Base-by-base conservation (phyloP, 2,888 invertebrate genomes). In the Spodoptera exigua region DNA sequence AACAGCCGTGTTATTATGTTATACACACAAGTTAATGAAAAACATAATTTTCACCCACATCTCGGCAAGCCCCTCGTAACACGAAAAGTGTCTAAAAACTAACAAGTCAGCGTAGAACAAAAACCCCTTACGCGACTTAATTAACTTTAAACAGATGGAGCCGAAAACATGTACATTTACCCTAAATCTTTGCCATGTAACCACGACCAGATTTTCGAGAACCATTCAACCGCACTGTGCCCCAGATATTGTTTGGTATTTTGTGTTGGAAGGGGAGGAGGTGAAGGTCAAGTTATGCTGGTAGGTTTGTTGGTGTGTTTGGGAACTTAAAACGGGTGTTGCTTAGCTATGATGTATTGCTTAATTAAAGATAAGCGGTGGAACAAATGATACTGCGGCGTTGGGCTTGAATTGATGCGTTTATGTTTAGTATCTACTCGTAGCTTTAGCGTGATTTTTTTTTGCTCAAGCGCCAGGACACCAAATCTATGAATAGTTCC, bases 271-370 rank as follows among this genome's bases (percentile, higher is more conserved):
- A 3, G 16, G 32, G 12, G 53, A 41, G 56, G 36, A 10, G 45
- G 40, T 44, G 49, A 5, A 54, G 59, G 12, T 51, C 63, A n/a
- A 32, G 4, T 44, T 59, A 57, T n/a, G 39, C 21, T 58, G 69
- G 63, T 52, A n/a, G 57, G 12, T 61, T 47, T 47, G 53, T 71
- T 53, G 61, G 66, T 65, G 41, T 73, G 54, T 61, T 69, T 61
- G 48, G 57, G 60, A 76, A 78, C 70, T 78, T 74, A 76, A 76
- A 81, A 74, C 71, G 77, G 78, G 78, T 74, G 74, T 75, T 78
- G 76, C 74, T 76, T 57, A 67, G 78, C 73, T 82, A 79, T 83
- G 81, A 84, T 80, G 79, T 81, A 84, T 84, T 64, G 79, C 79
- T 82, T 82, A 81, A 81, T 83, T 83, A 81, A 74, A 76, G 67